Conservation (phyloP, 2,888 invertebrate genomes). For the Amaurobius ferox region DNA sequence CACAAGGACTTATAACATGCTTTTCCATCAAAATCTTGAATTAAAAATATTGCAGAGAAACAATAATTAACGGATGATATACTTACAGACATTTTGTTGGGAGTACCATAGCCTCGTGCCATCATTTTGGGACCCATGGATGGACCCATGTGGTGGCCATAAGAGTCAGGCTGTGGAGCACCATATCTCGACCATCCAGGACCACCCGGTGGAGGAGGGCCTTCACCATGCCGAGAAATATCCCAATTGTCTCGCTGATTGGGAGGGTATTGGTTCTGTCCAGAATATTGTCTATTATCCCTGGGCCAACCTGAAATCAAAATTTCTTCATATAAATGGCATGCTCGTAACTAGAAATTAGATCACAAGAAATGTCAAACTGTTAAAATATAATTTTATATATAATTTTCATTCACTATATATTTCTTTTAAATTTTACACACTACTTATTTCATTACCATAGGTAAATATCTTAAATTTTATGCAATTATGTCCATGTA, state of each 20-base stretch:
- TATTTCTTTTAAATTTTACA: no score
- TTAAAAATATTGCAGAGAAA: no score
- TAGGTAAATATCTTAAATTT: no score
- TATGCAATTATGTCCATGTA: no score
- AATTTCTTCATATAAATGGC: no score
- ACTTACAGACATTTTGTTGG: constrained; percentile 65
- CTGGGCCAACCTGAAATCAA: constrained; percentile 62
- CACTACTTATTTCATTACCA: no score
- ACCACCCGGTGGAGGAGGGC: constrained; percentile 30
- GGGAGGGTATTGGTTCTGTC: constrained; percentile 61
- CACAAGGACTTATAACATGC: no score
- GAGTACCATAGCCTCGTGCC: constrained; percentile 39
- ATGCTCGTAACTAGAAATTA: no score
- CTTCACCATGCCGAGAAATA: constrained; percentile 46
- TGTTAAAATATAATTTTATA: no score
- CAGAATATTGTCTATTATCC: constrained; percentile 62
- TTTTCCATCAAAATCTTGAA: no score
- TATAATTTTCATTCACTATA: no score
- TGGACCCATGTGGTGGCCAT: constrained; percentile 54
- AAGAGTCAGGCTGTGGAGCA: constrained; percentile 33
- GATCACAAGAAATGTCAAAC: no score
- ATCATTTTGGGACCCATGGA: constrained; percentile 62
- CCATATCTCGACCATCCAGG: constrained; percentile 43
- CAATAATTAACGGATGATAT: not conserved
- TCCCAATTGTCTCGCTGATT: constrained; percentile 66